Percentiles rank a stretch among this genome's conserved stretches.
Evolutionary conservation across 2,113 vertebrate genomes (phyloP).

Genomic region (Stomatorhinus ivindoensis): DNA sequence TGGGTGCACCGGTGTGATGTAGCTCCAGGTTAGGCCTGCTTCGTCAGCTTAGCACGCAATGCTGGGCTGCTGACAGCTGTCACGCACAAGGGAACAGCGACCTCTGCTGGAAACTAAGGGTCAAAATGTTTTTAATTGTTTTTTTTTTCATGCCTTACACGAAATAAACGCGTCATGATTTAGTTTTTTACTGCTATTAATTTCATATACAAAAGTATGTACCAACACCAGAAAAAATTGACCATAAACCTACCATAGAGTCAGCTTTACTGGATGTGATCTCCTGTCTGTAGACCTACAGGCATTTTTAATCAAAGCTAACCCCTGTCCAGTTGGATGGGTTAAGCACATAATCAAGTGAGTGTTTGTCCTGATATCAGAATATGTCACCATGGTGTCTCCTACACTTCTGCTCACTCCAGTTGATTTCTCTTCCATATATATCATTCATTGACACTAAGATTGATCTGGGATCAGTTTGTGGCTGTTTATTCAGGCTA

Average conservation of each 20-base stretch:
- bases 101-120: constrained; percentile 13
- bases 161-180: background rate
- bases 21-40: constrained; percentile 12
- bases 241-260: background rate
- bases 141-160: background rate
- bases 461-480: background rate
- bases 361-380: background rate
- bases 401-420: background rate
- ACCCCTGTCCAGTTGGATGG: background rate
- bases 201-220: background rate
- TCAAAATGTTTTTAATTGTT: background rate
- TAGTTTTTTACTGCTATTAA: background rate
- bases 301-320: background rate
- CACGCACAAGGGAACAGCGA: constrained; percentile 14
- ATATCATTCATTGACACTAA: background rate
- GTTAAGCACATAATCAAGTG: background rate
- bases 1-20: constrained; percentile 9
- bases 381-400: background rate
- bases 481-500: background rate
- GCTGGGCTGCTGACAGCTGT: constrained; percentile 9
- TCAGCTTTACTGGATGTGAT: background rate
- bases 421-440: background rate
- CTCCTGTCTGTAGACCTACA: background rate
- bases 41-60: background rate
- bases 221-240: background rate